These are phyloP conservation scores for Hepsetus odoe DNA, from an alignment of 2,113 vertebrate species.

Conservation along the genomic window DNA sequence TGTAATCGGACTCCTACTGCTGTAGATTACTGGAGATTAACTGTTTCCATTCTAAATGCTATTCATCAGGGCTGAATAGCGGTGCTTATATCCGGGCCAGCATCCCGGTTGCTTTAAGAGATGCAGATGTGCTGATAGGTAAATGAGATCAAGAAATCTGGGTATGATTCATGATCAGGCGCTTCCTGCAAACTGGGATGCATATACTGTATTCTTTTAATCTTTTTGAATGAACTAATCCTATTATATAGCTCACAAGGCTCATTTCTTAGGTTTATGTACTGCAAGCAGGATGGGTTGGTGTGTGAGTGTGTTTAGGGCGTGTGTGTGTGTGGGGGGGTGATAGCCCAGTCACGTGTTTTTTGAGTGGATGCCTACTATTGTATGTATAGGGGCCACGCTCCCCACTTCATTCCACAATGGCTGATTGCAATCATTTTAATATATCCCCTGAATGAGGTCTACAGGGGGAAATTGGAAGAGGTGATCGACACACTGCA, in stretches of 20 bases:
- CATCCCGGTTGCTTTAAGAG: slow-evolving; percentile 28
- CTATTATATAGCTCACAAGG: slow-evolving; percentile 25
- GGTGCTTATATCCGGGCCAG: neutral
- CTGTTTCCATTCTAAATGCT: slow-evolving; percentile 15
- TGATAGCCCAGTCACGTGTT: slow-evolving; percentile 14
- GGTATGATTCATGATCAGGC: slow-evolving; percentile 11
- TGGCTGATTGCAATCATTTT: slow-evolving; percentile 42
- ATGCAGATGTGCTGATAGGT: slow-evolving; percentile 20
- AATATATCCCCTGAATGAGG: slow-evolving; percentile 43
- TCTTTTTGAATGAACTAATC: slow-evolving; percentile 46
- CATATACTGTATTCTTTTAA: slow-evolving; percentile 20
- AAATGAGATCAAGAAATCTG: slow-evolving; percentile 42
- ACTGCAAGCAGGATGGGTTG: neutral
- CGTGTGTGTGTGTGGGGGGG: neutral
- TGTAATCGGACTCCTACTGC: slow-evolving; percentile 36
- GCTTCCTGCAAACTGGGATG: neutral
- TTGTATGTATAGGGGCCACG: slow-evolving; percentile 3
- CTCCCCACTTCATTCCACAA: slow-evolving; percentile 27
- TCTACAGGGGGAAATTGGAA: slow-evolving; percentile 45
- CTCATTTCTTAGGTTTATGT: slow-evolving; percentile 33
- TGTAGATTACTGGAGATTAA: slow-evolving; percentile 46
- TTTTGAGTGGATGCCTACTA: slow-evolving; percentile 28
- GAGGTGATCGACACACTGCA: slow-evolving; percentile 27
- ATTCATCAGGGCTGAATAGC: slow-evolving; percentile 13
- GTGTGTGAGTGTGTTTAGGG: too few species aligned